phyloP scores from a whole-genome alignment of 2,113 vertebrate genomes.

The Chlorocebus sabaeus region DNA sequence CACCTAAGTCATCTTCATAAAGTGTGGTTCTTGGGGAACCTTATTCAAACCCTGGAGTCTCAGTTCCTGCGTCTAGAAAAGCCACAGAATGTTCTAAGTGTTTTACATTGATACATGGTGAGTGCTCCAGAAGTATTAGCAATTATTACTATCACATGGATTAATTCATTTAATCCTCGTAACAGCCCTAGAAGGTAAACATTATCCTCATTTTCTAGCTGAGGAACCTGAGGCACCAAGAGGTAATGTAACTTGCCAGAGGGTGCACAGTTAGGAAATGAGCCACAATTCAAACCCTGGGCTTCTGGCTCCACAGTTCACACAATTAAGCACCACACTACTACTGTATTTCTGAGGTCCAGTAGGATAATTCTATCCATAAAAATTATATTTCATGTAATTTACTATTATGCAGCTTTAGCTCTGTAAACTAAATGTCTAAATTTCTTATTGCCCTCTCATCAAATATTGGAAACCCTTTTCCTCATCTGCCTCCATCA shows the following conservation, averaged over 20 bases:
- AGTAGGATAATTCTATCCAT: not conserved
- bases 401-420: slow-evolving; percentile 15
- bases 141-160: not conserved
- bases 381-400: not conserved
- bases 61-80: slow-evolving; percentile 24
- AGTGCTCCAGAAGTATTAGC: not conserved
- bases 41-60: not conserved
- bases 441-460: slow-evolving; percentile 27
- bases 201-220: not conserved
- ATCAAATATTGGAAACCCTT: slow-evolving; percentile 33
- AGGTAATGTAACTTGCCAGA: slow-evolving; percentile 23
- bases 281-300: not conserved
- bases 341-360: not conserved
- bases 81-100: slow-evolving; percentile 31
- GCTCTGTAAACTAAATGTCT: not conserved
- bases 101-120: slow-evolving; percentile 10
- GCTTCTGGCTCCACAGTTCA: not conserved
- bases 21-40: not conserved
- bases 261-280: not conserved
- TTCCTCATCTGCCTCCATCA: not conserved
- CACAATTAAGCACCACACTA: not conserved
- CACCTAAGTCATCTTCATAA: slow-evolving; percentile 13
- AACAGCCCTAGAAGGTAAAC: not conserved
- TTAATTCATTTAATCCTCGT: not conserved
- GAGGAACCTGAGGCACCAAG: not conserved